Percentiles rank a stretch among this genome's conserved stretches.
Conservation (phyloP, 2,113 vertebrate species). For the Terrapene triunguis region DNA sequence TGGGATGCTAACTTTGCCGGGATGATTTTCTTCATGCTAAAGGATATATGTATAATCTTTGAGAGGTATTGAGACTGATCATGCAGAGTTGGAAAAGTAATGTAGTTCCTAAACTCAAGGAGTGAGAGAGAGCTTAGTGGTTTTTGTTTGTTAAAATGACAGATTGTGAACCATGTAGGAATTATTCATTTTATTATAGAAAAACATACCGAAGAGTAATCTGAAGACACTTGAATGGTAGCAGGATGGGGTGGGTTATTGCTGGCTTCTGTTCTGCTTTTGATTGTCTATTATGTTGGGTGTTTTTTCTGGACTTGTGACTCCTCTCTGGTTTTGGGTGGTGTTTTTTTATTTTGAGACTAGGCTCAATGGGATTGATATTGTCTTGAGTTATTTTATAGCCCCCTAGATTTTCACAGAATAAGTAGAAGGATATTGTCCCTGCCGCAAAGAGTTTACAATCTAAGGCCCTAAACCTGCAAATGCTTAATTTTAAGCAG, state of each 20-base stretch:
- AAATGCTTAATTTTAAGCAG: neutral
- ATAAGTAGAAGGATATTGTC: neutral
- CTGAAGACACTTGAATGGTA: no score
- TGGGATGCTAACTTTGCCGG: neutral
- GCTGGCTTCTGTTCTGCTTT: neutral
- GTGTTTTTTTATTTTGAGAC: neutral
- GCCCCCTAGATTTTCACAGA: neutral
- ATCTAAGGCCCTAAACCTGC: neutral
- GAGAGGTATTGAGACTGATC: neutral
- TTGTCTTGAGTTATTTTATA: neutral
- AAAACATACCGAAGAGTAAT: neutral
- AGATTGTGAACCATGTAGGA: neutral
- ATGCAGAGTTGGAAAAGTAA: neutral
- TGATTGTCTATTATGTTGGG: neutral
- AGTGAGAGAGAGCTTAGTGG: neutral
- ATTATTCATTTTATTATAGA: neutral
- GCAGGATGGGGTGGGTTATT: neutral
- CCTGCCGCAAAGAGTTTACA: neutral
- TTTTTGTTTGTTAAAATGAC: neutral
- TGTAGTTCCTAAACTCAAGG: neutral
- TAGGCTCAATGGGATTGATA: neutral
- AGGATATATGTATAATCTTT: neutral
- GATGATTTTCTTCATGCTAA: neutral
- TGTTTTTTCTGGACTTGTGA: neutral
- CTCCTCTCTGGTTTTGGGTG: no score